Base-by-base conservation (phyloP, 1,140 invertebrate species). In the Zaprionus davidi region DNA sequence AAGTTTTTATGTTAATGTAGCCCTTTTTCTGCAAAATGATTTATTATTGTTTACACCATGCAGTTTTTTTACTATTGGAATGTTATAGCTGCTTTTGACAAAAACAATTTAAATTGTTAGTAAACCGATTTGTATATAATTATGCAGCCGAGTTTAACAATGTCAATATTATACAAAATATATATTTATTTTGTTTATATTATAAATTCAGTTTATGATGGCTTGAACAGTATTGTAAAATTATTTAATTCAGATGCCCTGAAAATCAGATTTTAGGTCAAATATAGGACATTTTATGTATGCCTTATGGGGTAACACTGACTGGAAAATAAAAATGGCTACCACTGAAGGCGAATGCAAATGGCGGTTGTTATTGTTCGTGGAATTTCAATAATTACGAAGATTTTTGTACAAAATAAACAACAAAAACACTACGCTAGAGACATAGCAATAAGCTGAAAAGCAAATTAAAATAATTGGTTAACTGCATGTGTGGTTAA, bases 361-460 rank as follows among this genome's bases (percentile, higher is more conserved):
- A 85, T 84, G 81, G 83, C 86, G 82, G 83, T 92, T 92, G 91
- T 92, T 92, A 92, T 92, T 92, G 85, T 91, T 90, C 82, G 85
- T 91, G 82, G 79, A 88, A 92, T 81, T 92, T 88, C 77, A 76
- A 84, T 82, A 81, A 81, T 82, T 79, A 91, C 81, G 79, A 91
- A 84, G 87, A 83, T 91, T 88, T 92, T 87, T 92, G 78, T 85
- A 90, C 86, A 90, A 90, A 90, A 90, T 90, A 86, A 86, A 82
- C 85, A 86, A 79, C 59, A 80, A 72, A 90, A 90, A 90, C 79
- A 74, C 38, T 75, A 71, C 74, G 68, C 68, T 71, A 76, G 71
- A 76, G 72, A 71, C 51, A 51, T 73, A 60, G 69, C 70, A 76
- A 79, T 84, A 71, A 73, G 78, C 58, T 79, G 58, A 79, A 84